Evolutionary conservation across 2,113 vertebrate genomes (phyloP).

Genomic region (Pungitius pungitius): DNA sequence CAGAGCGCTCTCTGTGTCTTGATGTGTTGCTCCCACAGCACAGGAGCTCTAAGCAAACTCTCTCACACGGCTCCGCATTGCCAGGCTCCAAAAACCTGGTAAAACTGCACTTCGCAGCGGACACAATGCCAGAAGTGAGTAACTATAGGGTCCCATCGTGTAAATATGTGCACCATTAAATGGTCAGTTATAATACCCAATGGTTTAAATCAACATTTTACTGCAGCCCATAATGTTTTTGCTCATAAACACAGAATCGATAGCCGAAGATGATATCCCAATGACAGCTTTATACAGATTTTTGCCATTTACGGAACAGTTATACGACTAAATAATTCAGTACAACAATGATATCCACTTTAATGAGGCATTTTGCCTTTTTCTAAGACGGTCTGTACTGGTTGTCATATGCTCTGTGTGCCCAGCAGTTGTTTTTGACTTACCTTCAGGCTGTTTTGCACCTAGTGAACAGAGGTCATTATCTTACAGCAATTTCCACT

Average conservation of each 20-base stretch:
- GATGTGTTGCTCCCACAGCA: slow-evolving; percentile 72
- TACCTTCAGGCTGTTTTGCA: slow-evolving; percentile 71
- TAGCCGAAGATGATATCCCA: slow-evolving; percentile 48
- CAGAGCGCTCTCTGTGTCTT: slow-evolving; percentile 78
- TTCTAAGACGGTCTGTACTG: slow-evolving; percentile 49
- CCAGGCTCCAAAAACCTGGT: slow-evolving; percentile 49
- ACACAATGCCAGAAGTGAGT: slow-evolving; percentile 47
- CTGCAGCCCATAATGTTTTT: slow-evolving; percentile 64
- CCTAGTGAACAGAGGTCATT: slow-evolving; percentile 70
- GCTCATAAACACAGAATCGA: slow-evolving; percentile 65
- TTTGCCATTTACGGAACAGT: slow-evolving; percentile 44
- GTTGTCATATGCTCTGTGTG: slow-evolving; percentile 65
- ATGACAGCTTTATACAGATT: slow-evolving; percentile 46
- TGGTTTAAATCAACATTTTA: slow-evolving; percentile 70
- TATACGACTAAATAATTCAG: slow-evolving; percentile 46
- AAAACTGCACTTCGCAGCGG: slow-evolving; percentile 46
- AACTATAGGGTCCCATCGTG: slow-evolving; percentile 45
- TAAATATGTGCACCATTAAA: slow-evolving; percentile 66
- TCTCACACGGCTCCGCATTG: slow-evolving; percentile 63
- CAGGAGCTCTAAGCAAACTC: slow-evolving; percentile 66
- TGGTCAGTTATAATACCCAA: slow-evolving; percentile 64
- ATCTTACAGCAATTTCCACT: slow-evolving; percentile 71
- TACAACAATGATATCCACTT: slow-evolving; percentile 51
- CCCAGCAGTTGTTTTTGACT: slow-evolving; percentile 67
- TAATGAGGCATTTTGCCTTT: slow-evolving; percentile 66